Evolutionary conservation across 2,797 vertebrate genomes (phyloP), one percentile per base, ranked within the genome.

Genomic region (Adelosebastes latens): DNA sequence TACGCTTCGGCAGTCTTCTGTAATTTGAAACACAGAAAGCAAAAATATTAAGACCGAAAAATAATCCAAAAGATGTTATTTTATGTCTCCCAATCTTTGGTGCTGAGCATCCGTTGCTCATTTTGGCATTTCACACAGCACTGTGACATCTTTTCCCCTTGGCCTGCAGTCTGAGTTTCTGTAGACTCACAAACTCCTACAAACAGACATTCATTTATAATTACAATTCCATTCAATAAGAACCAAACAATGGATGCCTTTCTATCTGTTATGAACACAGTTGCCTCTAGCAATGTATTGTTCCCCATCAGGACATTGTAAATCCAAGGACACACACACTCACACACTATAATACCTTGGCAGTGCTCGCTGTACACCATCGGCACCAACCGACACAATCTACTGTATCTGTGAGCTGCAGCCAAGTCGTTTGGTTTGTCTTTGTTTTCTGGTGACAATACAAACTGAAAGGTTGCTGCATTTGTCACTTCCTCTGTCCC

Each of bases 191-290:
- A 66, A n/a, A 71, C 69, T 69, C 66, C 29, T 9, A 56, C 11
- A 77, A 84, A 69, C 80, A 60, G 20, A 72, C 13, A 49, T n/a
- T 73, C 4, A 80, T 73, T 78, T 78, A 32, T 59, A 64, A 74
- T 69, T 29, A 52, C 59, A 67, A 13, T 55, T 69, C 66, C 22
- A 79, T 82, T 79, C 77, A 86, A 46, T 27, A 71, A 63, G 49
- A 76, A 55, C 13, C 36, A 72, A 84, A 86, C 78, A 86, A 67
- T n/a, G 13, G 71, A 55, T 34, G 67, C 2, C 12, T 62, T 65
- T 70, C 58, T 75, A 69, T 81, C 80, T 80, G 75, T 69, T 75
- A 55, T 81, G 79, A 66, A 86, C 80, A 89, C 73, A 75, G 65
- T 68, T 60, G 60, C 32, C 52, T 80, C 42, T 9, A 3, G 39